These are phyloP conservation scores for Peromyscus aztecus DNA, from an alignment of 2,797 vertebrate species.

Conservation along the genomic window DNA sequence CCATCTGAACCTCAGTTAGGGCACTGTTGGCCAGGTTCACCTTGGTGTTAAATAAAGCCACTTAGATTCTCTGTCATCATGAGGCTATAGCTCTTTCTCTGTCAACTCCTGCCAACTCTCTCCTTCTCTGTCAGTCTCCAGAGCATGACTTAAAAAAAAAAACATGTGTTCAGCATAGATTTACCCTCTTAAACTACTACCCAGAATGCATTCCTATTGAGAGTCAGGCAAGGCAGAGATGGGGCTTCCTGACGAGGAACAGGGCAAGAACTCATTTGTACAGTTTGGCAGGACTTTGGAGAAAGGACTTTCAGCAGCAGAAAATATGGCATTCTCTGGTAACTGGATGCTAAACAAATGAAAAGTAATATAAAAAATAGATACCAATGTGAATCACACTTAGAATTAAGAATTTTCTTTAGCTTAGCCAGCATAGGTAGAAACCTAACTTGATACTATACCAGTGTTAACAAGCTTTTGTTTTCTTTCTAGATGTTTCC, in stretches of 20 bases:
- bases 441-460: neutral
- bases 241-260: neutral
- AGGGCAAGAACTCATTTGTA: neutral
- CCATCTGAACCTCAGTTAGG: neutral
- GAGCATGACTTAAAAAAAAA: neutral
- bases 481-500: conserved; percentile 17
- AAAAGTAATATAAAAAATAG: conserved; percentile 36
- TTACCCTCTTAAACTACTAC: neutral
- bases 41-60: neutral
- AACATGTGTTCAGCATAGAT: neutral
- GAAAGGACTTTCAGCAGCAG: neutral
- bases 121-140: neutral
- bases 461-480: neutral
- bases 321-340: neutral
- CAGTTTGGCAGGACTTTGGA: conserved; percentile 14
- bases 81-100: neutral
- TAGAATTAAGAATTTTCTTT: conserved; percentile 21
- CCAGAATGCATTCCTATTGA: neutral
- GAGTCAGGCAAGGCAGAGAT: neutral
- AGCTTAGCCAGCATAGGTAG: neutral
- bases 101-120: neutral
- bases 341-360: neutral
- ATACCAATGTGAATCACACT: neutral
- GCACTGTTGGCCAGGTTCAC: neutral
- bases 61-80: neutral